Conservation (phyloP, 2,113 vertebrate species). For the Hymenochirus boettgeri region DNA sequence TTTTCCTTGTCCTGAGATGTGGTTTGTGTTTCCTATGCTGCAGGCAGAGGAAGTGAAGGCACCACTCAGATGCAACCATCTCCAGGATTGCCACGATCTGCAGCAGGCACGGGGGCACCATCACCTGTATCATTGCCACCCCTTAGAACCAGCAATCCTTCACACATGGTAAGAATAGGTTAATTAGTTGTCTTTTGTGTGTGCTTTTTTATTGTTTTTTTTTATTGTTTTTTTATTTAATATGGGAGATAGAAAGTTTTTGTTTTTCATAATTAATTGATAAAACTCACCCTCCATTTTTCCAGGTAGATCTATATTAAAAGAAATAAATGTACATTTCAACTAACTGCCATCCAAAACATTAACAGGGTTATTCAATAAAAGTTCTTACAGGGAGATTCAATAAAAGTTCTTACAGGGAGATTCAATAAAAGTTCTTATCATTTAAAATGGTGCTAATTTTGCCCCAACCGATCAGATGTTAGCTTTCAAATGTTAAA, state of each 20-base stretch:
- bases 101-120: constrained; percentile 68
- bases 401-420: too few species aligned
- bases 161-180: constrained; percentile 59
- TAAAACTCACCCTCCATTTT: constrained; percentile 3
- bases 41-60: constrained; percentile 69
- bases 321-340: constrained; percentile 54
- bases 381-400: too few species aligned
- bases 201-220: too few species aligned
- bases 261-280: too few species aligned
- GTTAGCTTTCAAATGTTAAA: too few species aligned
- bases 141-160: constrained; percentile 71
- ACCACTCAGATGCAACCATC: constrained; percentile 63
- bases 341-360: constrained; percentile 46
- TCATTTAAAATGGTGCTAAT: too few species aligned
- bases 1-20: constrained; percentile 51
- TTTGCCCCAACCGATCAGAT: too few species aligned
- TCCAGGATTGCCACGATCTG: constrained; percentile 64
- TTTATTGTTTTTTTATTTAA: too few species aligned
- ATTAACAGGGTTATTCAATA: too few species aligned
- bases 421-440: too few species aligned
- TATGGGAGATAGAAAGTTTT: too few species aligned
- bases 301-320: constrained; percentile 49
- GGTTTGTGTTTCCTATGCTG: constrained; percentile 45
- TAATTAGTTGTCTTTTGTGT: too few species aligned
- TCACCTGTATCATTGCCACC: constrained; percentile 75